phyloP scores from a whole-genome alignment of 1,140 invertebrate genomes.

The Berghia stephanieae region DNA sequence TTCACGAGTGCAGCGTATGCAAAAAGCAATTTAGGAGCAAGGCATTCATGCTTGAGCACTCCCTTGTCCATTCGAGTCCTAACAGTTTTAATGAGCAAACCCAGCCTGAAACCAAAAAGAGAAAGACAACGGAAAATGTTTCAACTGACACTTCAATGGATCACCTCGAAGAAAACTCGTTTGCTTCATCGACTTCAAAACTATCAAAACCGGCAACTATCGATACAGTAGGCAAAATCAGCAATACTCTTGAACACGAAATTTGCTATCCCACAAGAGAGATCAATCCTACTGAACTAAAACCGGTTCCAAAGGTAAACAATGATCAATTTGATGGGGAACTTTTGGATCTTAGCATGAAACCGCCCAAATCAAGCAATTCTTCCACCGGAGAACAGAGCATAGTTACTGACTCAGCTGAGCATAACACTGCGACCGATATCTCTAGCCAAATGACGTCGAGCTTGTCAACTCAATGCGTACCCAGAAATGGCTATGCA shows the following conservation, averaged over 20 bases:
- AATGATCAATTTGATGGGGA: background rate
- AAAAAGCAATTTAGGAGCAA: constrained; percentile 47
- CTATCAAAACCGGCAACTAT: too few relatives aligned
- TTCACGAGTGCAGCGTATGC: constrained; percentile 46
- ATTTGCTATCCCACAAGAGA: too few relatives aligned
- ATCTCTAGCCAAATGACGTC: background rate
- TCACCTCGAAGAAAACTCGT: too few relatives aligned
- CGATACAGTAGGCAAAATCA: too few relatives aligned
- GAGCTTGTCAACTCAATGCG: background rate
- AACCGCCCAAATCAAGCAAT: background rate
- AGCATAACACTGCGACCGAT: background rate
- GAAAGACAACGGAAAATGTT: too few relatives aligned
- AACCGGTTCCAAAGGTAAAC: background rate
- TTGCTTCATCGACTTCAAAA: too few relatives aligned
- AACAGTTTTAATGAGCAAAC: too few relatives aligned
- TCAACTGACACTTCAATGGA: too few relatives aligned
- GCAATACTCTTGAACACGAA: too few relatives aligned
- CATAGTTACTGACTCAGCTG: background rate
- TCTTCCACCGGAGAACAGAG: background rate
- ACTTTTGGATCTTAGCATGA: constrained; percentile 24
- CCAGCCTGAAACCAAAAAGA: background rate
- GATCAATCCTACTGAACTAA: background rate
- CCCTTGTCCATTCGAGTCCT: constrained; percentile 38
- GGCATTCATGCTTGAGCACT: constrained; percentile 45
- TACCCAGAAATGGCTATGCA: constrained; percentile 20